A percentile compares a stretch with the other conserved stretches of the same genome.
Conservation (phyloP, 2,888 invertebrate genomes). For the Dendrolimus pini region DNA sequence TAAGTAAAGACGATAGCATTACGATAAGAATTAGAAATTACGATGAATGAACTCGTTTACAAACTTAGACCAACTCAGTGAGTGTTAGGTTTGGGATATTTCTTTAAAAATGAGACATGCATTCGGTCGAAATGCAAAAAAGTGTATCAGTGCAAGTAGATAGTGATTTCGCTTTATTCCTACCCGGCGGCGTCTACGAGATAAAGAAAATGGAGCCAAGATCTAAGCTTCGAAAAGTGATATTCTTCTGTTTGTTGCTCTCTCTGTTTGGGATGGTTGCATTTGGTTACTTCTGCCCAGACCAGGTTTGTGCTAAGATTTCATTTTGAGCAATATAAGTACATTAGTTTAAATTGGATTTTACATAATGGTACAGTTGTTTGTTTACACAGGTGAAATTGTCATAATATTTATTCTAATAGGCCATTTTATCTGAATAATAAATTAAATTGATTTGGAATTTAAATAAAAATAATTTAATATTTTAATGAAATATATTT, state of each 20-base stretch:
- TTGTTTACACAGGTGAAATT: too few species aligned
- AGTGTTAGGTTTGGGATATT: constrained; percentile 45
- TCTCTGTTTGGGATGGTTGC: constrained; percentile 92
- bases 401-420: too few species aligned
- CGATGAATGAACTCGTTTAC: constrained; percentile 26
- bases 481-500: too few species aligned
- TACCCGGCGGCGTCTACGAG: constrained; percentile 87
- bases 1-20: constrained; percentile 19
- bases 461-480: too few species aligned
- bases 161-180: constrained; percentile 87
- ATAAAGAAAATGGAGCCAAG: constrained; percentile 91
- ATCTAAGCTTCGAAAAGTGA: constrained; percentile 87
- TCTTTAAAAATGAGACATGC: constrained; percentile 74
- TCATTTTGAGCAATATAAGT: too few species aligned
- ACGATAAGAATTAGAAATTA: constrained; percentile 34
- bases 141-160: constrained; percentile 90
- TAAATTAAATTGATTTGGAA: too few species aligned
- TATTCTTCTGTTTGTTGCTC: constrained; percentile 87
- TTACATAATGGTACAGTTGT: too few species aligned
- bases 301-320: constrained; percentile 78
- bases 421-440: too few species aligned
- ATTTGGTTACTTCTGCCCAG: constrained; percentile 93
- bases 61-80: constrained; percentile 35
- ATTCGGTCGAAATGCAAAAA: constrained; percentile 79
- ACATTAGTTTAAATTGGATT: too few species aligned